These are phyloP conservation scores for Ochropleura leucogaster DNA, from an alignment of 2,888 invertebrate genomes.

Conservation along the genomic window DNA sequence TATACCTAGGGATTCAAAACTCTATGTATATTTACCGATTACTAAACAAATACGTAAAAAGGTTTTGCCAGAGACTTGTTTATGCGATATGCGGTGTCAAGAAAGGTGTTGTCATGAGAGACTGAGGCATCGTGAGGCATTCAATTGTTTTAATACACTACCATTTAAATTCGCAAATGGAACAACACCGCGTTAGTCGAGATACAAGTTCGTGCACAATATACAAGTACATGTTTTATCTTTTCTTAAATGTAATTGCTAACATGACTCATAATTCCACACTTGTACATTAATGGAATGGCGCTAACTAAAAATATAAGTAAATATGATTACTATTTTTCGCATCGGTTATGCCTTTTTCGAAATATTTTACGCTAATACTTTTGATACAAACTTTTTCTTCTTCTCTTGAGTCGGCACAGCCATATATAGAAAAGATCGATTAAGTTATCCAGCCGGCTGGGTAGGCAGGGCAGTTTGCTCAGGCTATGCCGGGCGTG, in stretches of 20 bases:
- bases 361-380: not conserved
- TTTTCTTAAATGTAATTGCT: not conserved
- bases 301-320: not conserved
- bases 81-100: not conserved
- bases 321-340: not conserved
- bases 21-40: not conserved
- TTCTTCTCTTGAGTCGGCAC: constrained; percentile 33
- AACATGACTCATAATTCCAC: not conserved
- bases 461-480: too few relatives aligned
- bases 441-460: constrained; percentile 25
- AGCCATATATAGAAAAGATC: constrained; percentile 26
- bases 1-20: too few relatives aligned
- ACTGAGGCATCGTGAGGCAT: not conserved
- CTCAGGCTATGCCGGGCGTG: not conserved
- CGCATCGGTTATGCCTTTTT: not conserved
- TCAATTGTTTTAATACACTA: not conserved
- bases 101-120: not conserved
- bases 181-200: not conserved
- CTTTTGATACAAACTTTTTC: constrained; percentile 30
- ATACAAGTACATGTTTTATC: not conserved
- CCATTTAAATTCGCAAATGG: not conserved
- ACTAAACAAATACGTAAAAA: not conserved
- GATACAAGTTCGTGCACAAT: not conserved
- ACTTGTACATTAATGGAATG: not conserved
- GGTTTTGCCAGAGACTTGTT: not conserved